phyloP scores from a whole-genome alignment of 2,113 vertebrate species.

The Leptodactylus fuscus region DNA sequence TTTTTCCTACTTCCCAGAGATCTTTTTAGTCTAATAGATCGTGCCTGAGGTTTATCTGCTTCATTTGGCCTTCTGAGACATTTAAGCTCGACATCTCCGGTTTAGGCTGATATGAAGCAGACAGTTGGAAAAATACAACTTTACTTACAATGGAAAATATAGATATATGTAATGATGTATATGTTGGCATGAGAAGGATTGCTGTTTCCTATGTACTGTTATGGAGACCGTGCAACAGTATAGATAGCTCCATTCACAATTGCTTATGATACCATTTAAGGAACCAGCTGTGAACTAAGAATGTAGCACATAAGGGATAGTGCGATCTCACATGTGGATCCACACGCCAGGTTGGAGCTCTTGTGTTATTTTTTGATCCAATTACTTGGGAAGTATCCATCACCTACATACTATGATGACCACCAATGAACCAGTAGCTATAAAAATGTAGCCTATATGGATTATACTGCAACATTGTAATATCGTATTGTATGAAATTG shows the following conservation, averaged over 20 bases:
- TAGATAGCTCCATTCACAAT: slow-evolving; percentile 7
- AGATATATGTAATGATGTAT: background rate
- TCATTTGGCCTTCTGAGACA: background rate
- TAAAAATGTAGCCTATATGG: no score
- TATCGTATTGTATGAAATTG: no score
- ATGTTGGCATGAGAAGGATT: slow-evolving; percentile 8
- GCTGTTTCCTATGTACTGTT: background rate
- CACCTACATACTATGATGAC: background rate
- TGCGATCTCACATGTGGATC: background rate
- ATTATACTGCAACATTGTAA: no score
- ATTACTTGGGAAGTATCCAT: background rate
- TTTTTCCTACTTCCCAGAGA: no score
- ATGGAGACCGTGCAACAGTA: background rate
- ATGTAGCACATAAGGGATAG: background rate
- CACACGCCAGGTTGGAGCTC: background rate
- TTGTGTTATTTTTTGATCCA: background rate
- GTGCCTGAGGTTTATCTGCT: background rate
- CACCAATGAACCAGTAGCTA: background rate
- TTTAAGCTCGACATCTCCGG: background rate
- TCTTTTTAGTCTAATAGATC: no score
- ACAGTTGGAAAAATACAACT: slow-evolving; percentile 12
- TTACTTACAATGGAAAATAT: background rate
- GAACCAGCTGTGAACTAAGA: background rate
- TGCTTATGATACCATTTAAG: slow-evolving; percentile 14
- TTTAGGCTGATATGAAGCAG: slow-evolving; percentile 35